Evolutionary conservation across 1,140 invertebrate species (phyloP), one percentile per base, ranked within the genome.

Genomic region (Dendroctonus valens): DNA sequence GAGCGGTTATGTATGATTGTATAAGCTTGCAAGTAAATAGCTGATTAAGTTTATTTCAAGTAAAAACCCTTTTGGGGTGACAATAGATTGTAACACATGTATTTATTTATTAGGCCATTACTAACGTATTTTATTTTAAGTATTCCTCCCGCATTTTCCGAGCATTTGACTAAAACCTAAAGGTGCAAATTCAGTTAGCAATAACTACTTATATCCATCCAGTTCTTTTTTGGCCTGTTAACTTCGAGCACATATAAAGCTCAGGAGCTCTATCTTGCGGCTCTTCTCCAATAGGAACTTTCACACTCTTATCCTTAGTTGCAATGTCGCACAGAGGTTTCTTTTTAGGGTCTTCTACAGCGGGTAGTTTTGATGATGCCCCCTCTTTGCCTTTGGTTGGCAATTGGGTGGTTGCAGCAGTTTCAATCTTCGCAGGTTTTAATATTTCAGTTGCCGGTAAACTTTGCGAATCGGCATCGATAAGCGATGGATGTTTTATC

Each of bases 161-260:
- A 3, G 3, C 26, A 26, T 26, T 26, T 26, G 1, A 2, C 26
- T 26, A 26, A 26, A 26, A 26, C 26, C 26, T 26, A 26, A 26
- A 26, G 26, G 26, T 26, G 26, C 26, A 26, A 26, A 26, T 26
- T 26, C 26, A 3, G 26, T 26, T 26, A 26, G 26, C 26, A 26
- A 26, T 26, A 26, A 26, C 26, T 26, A 26, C 26, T 72, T 70
- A 74, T 55, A 74, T 72, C 73, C 73, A 74, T 11, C 71, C 73
- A 37, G 69, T 70, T 12, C 69, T 52, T 9, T 69, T 61, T 57
- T 65, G 64, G 4, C 73, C 71, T 38, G 73, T 73, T 44, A 74
- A 53, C 65, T 74, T 74, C 5, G 73, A 74, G 63, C 41, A 7
- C 57, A 59, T 59, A 4, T 9, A 46, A 46, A 12, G 44, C 12